Evolutionary conservation across 1,140 invertebrate genomes (phyloP).

Genomic region (Drosophila teissieri): DNA sequence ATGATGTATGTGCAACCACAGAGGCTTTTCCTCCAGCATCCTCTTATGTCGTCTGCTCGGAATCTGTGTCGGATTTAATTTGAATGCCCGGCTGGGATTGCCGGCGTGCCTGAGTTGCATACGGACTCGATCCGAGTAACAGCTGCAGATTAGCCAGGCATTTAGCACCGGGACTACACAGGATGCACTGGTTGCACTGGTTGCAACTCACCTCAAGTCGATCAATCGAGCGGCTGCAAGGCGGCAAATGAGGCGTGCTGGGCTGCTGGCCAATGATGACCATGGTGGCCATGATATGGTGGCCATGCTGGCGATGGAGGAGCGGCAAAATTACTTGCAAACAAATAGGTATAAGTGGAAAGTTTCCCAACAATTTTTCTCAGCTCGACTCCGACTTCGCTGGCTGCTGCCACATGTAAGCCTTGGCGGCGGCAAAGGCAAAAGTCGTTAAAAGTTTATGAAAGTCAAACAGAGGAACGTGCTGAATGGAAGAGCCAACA

Average conservation of each 20-base stretch:
- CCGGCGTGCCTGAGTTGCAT: neutral
- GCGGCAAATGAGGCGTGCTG: conserved; percentile 39
- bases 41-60: conserved; percentile 21
- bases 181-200: neutral
- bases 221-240: conserved; percentile 55
- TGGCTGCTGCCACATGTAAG: conserved; percentile 66
- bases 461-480: conserved; percentile 82
- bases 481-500: conserved; percentile 44
- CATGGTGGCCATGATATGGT: conserved; percentile 16
- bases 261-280: conserved; percentile 38
- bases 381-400: conserved; percentile 3
- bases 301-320: conserved; percentile 14
- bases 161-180: conserved; percentile 8
- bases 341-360: conserved; percentile 66
- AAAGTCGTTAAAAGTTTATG: conserved; percentile 84
- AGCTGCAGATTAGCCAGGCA: conserved; percentile 17
- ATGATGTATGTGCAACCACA: conserved; percentile 66
- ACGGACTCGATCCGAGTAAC: neutral
- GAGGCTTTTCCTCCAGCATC: conserved; percentile 36
- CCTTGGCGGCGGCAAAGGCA: conserved; percentile 70
- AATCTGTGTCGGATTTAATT: conserved; percentile 73
- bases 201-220: conserved; percentile 3
- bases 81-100: conserved; percentile 30
- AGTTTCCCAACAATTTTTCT: conserved; percentile 67
- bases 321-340: conserved; percentile 65